A percentile compares a stretch with the other conserved stretches of the same genome.
These are phyloP conservation scores for Latrodectus elegans DNA, from an alignment of 2,888 invertebrate genomes.

Conservation along the genomic window DNA sequence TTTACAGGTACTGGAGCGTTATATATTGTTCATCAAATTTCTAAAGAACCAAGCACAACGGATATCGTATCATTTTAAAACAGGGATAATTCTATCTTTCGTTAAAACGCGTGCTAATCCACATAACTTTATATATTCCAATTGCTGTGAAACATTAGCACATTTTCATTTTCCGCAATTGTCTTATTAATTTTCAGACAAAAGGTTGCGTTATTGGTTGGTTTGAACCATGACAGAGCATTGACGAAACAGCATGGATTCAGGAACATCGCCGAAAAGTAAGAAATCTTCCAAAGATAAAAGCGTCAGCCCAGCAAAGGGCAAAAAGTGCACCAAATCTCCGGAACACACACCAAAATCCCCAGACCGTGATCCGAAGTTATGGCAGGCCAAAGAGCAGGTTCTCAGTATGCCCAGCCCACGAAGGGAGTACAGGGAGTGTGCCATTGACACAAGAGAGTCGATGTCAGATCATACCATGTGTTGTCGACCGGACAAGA, in stretches of 20 bases:
- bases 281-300: constrained; percentile 29
- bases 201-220: no score
- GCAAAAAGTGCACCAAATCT: neutral
- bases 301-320: constrained; percentile 8
- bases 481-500: constrained; percentile 28
- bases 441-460: neutral
- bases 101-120: no score
- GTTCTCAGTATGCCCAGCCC: constrained; percentile 61
- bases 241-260: constrained; percentile 10
- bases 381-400: constrained; percentile 59
- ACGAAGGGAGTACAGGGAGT: constrained; percentile 49
- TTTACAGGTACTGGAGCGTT: no score
- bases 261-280: constrained; percentile 16
- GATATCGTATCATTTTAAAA: no score
- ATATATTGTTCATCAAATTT: no score
- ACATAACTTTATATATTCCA: no score
- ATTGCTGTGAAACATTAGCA: no score
- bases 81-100: no score
- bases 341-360: constrained; percentile 17
- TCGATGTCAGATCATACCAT: neutral
- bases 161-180: no score
- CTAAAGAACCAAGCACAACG: no score
- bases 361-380: constrained; percentile 43
- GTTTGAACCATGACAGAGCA: no score
- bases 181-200: no score